Base-by-base conservation (phyloP, 1,140 invertebrate genomes). In the Bombus breviceps region DNA sequence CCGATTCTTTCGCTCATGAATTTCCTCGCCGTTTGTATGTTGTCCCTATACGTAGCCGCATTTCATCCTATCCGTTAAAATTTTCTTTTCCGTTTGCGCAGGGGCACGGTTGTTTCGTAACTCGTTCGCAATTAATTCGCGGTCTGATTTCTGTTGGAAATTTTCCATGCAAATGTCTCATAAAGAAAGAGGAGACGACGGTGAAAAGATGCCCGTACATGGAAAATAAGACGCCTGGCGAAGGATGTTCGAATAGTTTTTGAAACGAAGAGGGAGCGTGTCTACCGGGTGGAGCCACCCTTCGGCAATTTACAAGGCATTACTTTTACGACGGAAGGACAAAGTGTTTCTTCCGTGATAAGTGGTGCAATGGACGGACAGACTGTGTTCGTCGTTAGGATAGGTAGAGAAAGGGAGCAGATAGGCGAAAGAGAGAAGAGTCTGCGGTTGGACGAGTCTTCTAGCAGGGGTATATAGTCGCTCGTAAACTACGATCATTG, bases 401-500 rank as follows among this genome's bases (percentile, higher is more conserved):
- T 86, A 84, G 86, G 87, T 79, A 41, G 85, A 64, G 68, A 75
- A 66, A 81, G 77, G 79, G 77, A 74, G 57, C 73, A 59, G 66
- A 64, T 71, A 39, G 77, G 13, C 39, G 85, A 88, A 83, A 74
- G 82, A 83, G 88, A 83, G 88, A 89, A 88, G 88, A 81, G 69
- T 87, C 77, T 87, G 86, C 75, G 91, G 91, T 92, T 80, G 89
- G 81, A 73, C 75, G 87, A n/a, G 87, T 90, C 90, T 82, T 83
- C 88, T 86, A 86, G 87, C 86, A 81, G 87, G 91, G 89, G 91
- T 92, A 90, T 94, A 93, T 93, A 93, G 90, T 90, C 81, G 91
- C 92, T 95, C 94, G 92, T 95, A 94, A 94, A 95, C 90, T 88
- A 91, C 89, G 93, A 94, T 94, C 94, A 94, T 94, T 94, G 92